phyloP scores from a whole-genome alignment of 2,888 invertebrate species.

The Drosophila hamatofila region DNA sequence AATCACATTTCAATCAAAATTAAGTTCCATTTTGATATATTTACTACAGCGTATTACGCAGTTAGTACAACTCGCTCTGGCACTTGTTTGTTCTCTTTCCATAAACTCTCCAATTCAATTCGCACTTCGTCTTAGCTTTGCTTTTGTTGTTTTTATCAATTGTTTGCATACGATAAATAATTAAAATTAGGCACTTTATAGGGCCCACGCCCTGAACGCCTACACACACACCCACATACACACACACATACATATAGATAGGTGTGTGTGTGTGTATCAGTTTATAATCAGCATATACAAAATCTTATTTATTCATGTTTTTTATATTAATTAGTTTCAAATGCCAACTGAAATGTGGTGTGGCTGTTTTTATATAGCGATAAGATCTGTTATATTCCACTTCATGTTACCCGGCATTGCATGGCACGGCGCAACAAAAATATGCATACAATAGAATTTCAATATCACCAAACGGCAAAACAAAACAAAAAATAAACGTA shows the following conservation, averaged over 20 bases:
- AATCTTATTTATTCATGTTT: conserved; percentile 24
- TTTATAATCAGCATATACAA: conserved; percentile 1
- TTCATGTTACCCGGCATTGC: conserved; percentile 1
- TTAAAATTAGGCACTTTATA: conserved; percentile 25
- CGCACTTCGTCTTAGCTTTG: background rate
- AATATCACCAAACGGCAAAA: background rate
- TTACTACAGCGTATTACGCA: background rate
- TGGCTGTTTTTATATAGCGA: conserved; percentile 8
- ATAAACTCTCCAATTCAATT: conserved; percentile 12
- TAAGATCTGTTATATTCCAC: conserved; percentile 5
- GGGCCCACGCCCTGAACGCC: conserved; percentile 24
- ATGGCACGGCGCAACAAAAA: background rate
- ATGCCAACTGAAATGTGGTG: conserved; percentile 4
- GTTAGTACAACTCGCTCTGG: background rate
- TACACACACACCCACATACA: background rate
- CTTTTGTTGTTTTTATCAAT: conserved; percentile 42
- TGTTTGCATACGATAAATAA: conserved; percentile 60
- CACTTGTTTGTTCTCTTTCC: background rate
- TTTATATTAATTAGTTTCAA: conserved; percentile 24
- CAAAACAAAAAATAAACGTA: too few relatives aligned
- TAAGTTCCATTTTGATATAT: background rate
- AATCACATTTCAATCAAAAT: background rate
- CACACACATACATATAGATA: too few relatives aligned
- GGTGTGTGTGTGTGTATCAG: too few relatives aligned
- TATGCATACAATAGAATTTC: background rate